Percentiles rank a stretch among this genome's conserved stretches.
These are phyloP conservation scores for Metridium senile DNA, from an alignment of 92 coral and sea anemone genomes.

Conservation along the genomic window DNA sequence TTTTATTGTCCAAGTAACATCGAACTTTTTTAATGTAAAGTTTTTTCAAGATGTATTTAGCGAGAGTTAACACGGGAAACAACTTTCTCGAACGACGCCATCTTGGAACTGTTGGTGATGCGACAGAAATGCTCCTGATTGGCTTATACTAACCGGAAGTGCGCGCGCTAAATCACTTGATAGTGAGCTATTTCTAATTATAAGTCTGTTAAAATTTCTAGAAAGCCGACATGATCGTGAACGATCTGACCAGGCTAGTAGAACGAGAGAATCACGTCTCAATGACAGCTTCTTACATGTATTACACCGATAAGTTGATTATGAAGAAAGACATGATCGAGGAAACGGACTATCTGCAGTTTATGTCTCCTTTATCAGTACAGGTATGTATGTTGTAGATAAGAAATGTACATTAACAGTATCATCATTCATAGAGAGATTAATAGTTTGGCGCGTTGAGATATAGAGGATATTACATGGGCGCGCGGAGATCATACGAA, in stretches of 20 bases:
- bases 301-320: constrained; percentile 50
- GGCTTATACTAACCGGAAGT: no score
- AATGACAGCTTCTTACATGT: constrained; percentile 49
- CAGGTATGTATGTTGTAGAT: not conserved
- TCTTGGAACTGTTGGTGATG: no score
- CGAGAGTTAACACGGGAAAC: no score
- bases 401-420: no score
- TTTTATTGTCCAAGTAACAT: no score
- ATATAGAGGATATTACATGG: no score
- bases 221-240: constrained; percentile 68
- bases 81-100: no score
- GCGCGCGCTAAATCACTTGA: no score
- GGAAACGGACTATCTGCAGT: constrained; percentile 43
- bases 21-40: not conserved
- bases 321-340: constrained; percentile 30
- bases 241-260: constrained; percentile 46
- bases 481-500: no score
- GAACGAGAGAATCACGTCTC: constrained; percentile 49
- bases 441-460: not conserved
- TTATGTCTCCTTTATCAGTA: constrained; percentile 47
- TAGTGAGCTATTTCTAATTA: not conserved
- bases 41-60: not conserved
- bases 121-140: no score
- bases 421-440: not conserved
- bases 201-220: not conserved